Percentiles rank a stretch among this genome's conserved stretches.
Conservation (phyloP, 2,888 invertebrate species). For the Amphipoea lucens region DNA sequence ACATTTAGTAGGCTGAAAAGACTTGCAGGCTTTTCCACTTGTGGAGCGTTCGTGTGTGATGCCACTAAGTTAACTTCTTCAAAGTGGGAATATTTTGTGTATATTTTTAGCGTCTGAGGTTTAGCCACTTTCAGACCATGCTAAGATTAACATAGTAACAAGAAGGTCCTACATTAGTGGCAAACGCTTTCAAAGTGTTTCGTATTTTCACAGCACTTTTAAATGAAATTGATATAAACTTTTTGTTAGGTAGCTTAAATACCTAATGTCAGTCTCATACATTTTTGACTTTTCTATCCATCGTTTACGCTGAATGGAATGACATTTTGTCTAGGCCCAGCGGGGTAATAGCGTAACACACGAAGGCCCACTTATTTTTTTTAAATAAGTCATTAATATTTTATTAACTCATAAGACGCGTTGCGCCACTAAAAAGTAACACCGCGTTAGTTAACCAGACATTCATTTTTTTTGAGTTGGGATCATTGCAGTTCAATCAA, state of each 20-base stretch:
- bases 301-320: not conserved
- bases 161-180: not conserved
- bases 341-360: not conserved
- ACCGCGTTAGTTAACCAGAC: too few relatives aligned
- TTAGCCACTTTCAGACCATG: not conserved
- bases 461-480: too few relatives aligned
- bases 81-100: not conserved
- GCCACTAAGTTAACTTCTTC: not conserved
- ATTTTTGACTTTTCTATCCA: not conserved
- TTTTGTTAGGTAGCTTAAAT: not conserved
- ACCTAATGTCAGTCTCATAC: too few relatives aligned
- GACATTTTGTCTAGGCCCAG: not conserved
- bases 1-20: constrained; percentile 24
- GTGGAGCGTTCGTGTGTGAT: constrained; percentile 4
- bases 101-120: not conserved
- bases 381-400: too few relatives aligned
- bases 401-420: too few relatives aligned
- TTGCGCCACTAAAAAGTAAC: too few relatives aligned
- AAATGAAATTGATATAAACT: not conserved
- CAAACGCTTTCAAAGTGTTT: not conserved
- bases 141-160: not conserved
- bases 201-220: not conserved
- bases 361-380: too few relatives aligned
- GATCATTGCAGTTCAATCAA: too few relatives aligned
- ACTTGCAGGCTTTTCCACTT: constrained; percentile 15